Evolutionary conservation across 2,797 vertebrate genomes (phyloP).

Genomic region (Saxicola maurus): DNA sequence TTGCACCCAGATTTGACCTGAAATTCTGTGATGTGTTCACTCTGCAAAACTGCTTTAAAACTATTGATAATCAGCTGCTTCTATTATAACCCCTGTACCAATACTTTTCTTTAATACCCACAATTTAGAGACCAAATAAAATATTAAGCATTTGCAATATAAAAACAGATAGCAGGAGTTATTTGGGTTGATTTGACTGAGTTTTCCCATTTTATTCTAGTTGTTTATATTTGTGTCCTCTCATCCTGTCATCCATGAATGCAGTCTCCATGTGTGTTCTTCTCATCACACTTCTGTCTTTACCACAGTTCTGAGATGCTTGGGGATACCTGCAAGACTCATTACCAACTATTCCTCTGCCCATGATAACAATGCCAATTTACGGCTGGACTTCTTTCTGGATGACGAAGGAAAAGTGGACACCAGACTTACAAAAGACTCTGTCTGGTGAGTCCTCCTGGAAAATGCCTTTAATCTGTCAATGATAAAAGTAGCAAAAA

Average conservation of each 20-base stretch:
- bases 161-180: background rate
- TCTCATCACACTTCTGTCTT: background rate
- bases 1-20: background rate
- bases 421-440: conserved; percentile 82
- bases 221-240: background rate
- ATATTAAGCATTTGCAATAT: background rate
- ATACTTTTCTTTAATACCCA: background rate
- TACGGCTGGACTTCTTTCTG: conserved; percentile 87
- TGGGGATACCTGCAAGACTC: conserved; percentile 89
- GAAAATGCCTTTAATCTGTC: background rate
- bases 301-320: conserved; percentile 85
- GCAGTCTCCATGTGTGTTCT: background rate
- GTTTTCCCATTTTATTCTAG: background rate
- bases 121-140: background rate
- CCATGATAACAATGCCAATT: conserved; percentile 92
- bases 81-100: background rate
- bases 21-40: background rate
- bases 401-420: conserved; percentile 84
- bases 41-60: background rate
- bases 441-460: conserved; percentile 81
- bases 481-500: background rate
- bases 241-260: background rate
- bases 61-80: background rate
- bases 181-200: background rate
- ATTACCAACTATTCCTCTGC: conserved; percentile 92